phyloP scores from a whole-genome alignment of 2,888 invertebrate genomes.

The Melieria picta region DNA sequence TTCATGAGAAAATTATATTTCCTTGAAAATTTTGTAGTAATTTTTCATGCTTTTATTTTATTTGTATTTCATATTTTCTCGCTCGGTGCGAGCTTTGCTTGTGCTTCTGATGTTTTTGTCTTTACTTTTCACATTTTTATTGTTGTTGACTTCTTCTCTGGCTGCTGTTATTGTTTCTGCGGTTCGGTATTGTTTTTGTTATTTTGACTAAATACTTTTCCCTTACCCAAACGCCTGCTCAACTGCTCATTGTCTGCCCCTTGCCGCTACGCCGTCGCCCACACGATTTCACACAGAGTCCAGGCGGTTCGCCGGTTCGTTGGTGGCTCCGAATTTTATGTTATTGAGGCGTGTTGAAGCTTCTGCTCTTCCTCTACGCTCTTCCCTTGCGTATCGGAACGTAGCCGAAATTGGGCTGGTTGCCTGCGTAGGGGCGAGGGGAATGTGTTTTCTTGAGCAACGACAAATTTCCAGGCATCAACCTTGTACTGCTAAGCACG shows the following conservation, averaged over 20 bases:
- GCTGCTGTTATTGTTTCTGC: not conserved
- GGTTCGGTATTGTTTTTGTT: not conserved
- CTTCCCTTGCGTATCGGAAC: not conserved
- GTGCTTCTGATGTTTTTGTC: not conserved
- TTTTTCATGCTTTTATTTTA: slow-evolving; percentile 31
- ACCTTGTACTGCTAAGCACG: no score
- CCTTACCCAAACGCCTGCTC: not conserved
- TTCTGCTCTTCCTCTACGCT: not conserved
- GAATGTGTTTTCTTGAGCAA: no score
- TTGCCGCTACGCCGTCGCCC: not conserved
- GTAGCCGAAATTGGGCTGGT: no score
- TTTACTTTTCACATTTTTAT: not conserved
- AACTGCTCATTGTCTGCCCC: not conserved
- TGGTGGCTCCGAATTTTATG: not conserved
- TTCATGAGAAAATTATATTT: slow-evolving; percentile 32
- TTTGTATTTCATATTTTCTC: not conserved
- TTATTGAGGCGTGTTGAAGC: not conserved
- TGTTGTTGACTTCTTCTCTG: not conserved
- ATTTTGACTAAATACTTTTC: not conserved
- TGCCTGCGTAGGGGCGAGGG: no score
- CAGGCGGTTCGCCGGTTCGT: not conserved
- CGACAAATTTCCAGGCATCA: no score
- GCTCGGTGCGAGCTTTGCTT: no score
- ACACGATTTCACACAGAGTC: not conserved
- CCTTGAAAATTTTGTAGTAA: slow-evolving; percentile 23